Percentiles rank a stretch among this genome's conserved stretches.
phyloP scores from a whole-genome alignment of 2,888 invertebrate species.

The Hirtodrosophila trivittata region DNA sequence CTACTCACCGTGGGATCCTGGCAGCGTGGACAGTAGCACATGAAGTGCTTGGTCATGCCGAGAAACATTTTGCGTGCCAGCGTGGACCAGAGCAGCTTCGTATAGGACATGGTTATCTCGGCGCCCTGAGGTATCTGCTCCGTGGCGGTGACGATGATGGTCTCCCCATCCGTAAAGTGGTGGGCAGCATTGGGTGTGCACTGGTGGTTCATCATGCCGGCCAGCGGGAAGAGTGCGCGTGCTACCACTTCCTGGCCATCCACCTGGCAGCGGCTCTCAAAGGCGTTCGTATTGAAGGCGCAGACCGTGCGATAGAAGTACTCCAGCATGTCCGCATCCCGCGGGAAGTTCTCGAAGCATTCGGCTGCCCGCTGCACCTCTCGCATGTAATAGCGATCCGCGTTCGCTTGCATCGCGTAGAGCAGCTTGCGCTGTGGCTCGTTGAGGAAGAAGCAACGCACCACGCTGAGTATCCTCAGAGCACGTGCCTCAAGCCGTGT shows the following conservation, averaged over 20 bases:
- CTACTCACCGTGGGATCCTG: constrained; percentile 87
- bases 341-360: constrained; percentile 81
- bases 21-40: constrained; percentile 88
- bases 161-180: constrained; percentile 86
- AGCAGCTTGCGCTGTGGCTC: constrained; percentile 77
- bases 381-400: constrained; percentile 75
- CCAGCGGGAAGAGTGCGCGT: constrained; percentile 88
- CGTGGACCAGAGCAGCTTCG: constrained; percentile 89
- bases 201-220: constrained; percentile 89
- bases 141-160: constrained; percentile 87
- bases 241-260: constrained; percentile 83
- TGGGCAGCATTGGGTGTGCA: constrained; percentile 90
- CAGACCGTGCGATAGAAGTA: constrained; percentile 82
- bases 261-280: constrained; percentile 77
- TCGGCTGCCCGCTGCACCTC: constrained; percentile 77
- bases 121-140: constrained; percentile 87
- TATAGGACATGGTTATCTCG: constrained; percentile 88
- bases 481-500: constrained; percentile 68
- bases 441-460: constrained; percentile 81
- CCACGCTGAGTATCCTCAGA: constrained; percentile 80
- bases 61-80: constrained; percentile 87
- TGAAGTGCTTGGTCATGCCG: constrained; percentile 87
- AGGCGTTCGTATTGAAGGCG: constrained; percentile 83
- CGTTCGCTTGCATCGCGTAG: constrained; percentile 82
- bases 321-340: constrained; percentile 73